Conservation (phyloP, 2,797 vertebrate genomes). For the Eospalax fontanierii region DNA sequence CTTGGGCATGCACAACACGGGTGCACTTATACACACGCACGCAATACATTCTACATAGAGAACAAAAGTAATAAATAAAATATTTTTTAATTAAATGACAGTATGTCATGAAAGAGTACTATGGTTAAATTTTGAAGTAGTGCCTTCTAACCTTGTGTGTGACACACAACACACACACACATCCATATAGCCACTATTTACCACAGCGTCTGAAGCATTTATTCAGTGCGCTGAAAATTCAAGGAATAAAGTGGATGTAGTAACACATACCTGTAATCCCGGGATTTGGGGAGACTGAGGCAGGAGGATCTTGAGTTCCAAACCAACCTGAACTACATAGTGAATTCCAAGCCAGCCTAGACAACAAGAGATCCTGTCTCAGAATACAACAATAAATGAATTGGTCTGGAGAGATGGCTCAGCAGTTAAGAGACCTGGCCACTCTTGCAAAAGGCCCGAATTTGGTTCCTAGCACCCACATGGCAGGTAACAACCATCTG, state of each 20-base stretch:
- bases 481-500: too few species aligned
- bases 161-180: neutral
- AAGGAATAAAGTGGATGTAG: neutral
- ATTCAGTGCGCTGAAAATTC: neutral
- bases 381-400: neutral
- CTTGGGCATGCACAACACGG: too few species aligned
- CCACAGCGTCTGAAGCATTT: neutral
- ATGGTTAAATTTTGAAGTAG: constrained; percentile 32
- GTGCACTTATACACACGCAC: too few species aligned
- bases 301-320: neutral
- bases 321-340: neutral
- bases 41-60: too few species aligned
- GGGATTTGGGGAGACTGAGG: neutral
- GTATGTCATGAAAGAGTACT: neutral
- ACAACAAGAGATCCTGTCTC: neutral
- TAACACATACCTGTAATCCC: neutral
- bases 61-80: too few species aligned
- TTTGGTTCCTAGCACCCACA: too few species aligned
- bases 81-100: constrained; percentile 2
- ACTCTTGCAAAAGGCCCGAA: too few species aligned
- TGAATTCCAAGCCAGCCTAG: neutral
- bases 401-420: too few species aligned
- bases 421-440: too few species aligned
- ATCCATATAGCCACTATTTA: neutral
- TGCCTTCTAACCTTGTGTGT: neutral